Conservation (phyloP, 2,888 invertebrate genomes). For the Anodontia alba region DNA sequence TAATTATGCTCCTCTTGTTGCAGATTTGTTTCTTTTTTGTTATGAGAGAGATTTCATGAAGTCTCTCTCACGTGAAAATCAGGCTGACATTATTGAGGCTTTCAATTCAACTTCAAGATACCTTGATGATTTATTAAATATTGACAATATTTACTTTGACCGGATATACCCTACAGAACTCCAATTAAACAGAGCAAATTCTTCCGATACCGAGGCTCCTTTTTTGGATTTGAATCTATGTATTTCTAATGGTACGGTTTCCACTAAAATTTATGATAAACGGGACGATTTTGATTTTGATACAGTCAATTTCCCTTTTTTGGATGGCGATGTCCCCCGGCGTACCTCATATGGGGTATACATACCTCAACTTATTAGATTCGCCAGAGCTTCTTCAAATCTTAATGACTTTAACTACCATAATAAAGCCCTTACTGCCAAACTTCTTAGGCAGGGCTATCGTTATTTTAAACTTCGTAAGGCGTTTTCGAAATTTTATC, state of each 20-base stretch:
- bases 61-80: too few species aligned
- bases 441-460: conserved; percentile 3
- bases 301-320: not conserved
- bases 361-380: not conserved
- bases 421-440: not conserved
- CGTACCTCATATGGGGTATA: not conserved
- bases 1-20: too few species aligned
- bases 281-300: conserved; percentile 7
- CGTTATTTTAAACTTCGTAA: conserved; percentile 3
- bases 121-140: too few species aligned
- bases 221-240: too few species aligned
- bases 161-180: too few species aligned
- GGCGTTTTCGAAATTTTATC: conserved; percentile 21
- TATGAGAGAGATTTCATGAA: too few species aligned
- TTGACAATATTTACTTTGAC: too few species aligned
- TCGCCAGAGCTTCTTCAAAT: not conserved
- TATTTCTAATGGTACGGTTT: not conserved
- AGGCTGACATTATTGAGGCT: too few species aligned
- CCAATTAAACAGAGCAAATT: too few species aligned
- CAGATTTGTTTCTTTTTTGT: too few species aligned
- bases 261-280: conserved; percentile 7
- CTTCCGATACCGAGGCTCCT: too few species aligned
- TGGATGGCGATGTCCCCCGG: not conserved
- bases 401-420: not conserved
- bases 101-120: too few species aligned